phyloP scores from a whole-genome alignment of 2,113 vertebrate genomes.

The Silurus meridionalis region DNA sequence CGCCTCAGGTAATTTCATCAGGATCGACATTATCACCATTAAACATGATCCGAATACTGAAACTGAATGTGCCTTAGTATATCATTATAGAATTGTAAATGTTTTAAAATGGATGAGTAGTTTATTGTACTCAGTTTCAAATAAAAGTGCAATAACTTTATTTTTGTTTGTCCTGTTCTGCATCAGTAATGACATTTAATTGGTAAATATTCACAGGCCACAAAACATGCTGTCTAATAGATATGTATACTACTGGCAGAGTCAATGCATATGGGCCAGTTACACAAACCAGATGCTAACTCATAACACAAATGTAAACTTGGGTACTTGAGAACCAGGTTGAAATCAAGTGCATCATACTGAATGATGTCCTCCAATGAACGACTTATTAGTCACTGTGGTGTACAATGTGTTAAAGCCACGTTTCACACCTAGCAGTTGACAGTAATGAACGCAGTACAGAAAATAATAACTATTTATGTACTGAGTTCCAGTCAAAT shows the following conservation, averaged over 20 bases:
- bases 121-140: background rate
- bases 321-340: background rate
- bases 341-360: background rate
- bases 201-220: no score
- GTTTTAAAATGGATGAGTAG: background rate
- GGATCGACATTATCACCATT: background rate
- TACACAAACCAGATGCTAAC: background rate
- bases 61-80: conserved; percentile 34
- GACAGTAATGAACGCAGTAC: background rate
- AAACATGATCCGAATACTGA: conserved; percentile 12
- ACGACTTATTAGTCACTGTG: background rate
- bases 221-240: background rate
- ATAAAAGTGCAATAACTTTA: conserved; percentile 2
- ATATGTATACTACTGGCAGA: background rate
- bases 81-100: background rate
- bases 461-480: background rate
- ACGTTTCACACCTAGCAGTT: background rate
- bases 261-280: background rate
- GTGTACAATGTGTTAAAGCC: background rate
- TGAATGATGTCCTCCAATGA: background rate
- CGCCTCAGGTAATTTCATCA: background rate
- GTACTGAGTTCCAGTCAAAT: background rate
- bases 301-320: background rate
- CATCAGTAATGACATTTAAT: background rate
- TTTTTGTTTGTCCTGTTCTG: background rate